Evolutionary conservation across 2,888 invertebrate genomes (phyloP).

Genomic region (Nephrotoma appendiculata): DNA sequence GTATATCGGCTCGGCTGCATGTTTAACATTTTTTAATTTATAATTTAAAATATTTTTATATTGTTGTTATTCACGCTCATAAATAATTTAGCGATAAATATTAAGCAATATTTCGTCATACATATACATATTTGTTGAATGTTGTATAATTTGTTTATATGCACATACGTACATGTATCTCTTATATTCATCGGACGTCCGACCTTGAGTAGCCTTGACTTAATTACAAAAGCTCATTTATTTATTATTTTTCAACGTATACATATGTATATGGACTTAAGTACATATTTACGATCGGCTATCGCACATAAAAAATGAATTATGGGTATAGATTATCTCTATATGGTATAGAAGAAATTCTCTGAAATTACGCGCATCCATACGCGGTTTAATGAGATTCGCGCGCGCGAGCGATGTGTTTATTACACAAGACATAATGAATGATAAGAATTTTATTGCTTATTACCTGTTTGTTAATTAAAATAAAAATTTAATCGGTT

Average conservation of each 20-base stretch:
- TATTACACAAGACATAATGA: too few relatives aligned
- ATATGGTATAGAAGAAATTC: neutral
- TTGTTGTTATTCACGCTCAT: neutral
- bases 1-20: neutral
- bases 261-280: neutral
- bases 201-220: constrained; percentile 3
- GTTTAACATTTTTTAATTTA: neutral
- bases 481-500: neutral
- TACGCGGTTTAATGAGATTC: too few relatives aligned
- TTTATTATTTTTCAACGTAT: neutral
- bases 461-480: neutral
- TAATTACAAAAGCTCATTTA: neutral
- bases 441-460: neutral
- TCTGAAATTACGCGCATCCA: too few relatives aligned
- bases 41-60: neutral
- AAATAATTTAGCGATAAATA: neutral
- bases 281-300: neutral
- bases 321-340: neutral
- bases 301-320: neutral
- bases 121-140: neutral
- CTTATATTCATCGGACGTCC: neutral
- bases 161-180: neutral
- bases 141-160: neutral
- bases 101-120: neutral
- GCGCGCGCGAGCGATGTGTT: neutral